Evolutionary conservation across 2,797 vertebrate species (phyloP).

Genomic region (Thaleichthys pacificus): DNA sequence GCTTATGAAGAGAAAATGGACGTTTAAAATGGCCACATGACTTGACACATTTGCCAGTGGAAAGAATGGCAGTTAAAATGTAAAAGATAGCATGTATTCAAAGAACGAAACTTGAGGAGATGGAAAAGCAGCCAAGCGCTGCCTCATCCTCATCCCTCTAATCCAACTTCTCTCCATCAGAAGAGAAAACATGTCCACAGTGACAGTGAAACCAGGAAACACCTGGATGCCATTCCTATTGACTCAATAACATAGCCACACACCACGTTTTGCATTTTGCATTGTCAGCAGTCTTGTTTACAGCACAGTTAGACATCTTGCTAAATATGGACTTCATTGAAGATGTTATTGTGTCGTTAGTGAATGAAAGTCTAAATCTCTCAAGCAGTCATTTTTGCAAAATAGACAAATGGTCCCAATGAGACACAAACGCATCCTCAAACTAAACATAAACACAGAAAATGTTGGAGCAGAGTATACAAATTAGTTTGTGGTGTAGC

Average conservation of each 20-base stretch:
- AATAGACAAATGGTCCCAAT: slow-evolving; percentile 24
- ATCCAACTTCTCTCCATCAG: slow-evolving; percentile 32
- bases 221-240: slow-evolving; percentile 45
- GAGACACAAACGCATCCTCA: slow-evolving; percentile 17
- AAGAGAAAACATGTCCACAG: slow-evolving; percentile 24
- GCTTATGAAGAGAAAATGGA: slow-evolving; percentile 43
- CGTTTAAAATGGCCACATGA: slow-evolving; percentile 40
- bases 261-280: slow-evolving; percentile 39
- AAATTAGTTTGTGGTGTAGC: slow-evolving; percentile 49
- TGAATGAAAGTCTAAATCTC: slow-evolving; percentile 51
- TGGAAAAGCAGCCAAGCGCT: slow-evolving; percentile 55
- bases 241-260: slow-evolving; percentile 50
- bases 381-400: not conserved
- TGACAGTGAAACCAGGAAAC: slow-evolving; percentile 54
- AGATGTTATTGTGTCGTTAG: slow-evolving; percentile 59
- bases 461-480: slow-evolving; percentile 38
- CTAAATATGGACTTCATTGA: slow-evolving; percentile 67
- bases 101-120: slow-evolving; percentile 37
- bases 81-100: slow-evolving; percentile 37
- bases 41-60: slow-evolving; percentile 38
- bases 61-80: slow-evolving; percentile 59
- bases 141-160: slow-evolving; percentile 28
- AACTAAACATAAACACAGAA: slow-evolving; percentile 30
- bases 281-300: slow-evolving; percentile 50
- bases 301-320: slow-evolving; percentile 44